A percentile compares a stretch with the other conserved stretches of the same genome.
phyloP scores from a whole-genome alignment of 2,888 invertebrate species.

The Pteria penguin region DNA sequence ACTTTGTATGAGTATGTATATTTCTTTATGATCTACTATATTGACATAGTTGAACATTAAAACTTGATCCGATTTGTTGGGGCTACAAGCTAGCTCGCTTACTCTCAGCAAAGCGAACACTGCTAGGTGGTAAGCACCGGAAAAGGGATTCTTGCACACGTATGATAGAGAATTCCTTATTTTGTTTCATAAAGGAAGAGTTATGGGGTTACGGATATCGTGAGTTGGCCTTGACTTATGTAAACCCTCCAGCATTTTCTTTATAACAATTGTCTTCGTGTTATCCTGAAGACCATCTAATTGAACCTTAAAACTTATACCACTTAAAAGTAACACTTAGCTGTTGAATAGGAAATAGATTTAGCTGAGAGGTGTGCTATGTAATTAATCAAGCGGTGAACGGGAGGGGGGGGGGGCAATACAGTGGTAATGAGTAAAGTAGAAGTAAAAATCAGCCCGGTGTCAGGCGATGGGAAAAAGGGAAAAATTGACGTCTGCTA shows the following conservation, averaged over 20 bases:
- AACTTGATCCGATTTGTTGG: background rate
- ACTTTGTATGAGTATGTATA: background rate
- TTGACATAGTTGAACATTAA: background rate
- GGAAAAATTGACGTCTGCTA: too few species aligned
- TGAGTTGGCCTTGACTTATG: background rate
- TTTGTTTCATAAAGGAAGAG: background rate
- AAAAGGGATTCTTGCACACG: background rate
- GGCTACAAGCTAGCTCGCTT: background rate
- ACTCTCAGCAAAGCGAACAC: background rate
- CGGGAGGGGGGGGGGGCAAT: background rate
- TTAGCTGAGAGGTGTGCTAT: background rate
- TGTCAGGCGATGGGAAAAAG: too few species aligned
- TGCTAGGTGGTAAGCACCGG: background rate
- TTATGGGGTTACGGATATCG: background rate
- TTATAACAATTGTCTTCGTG: slow-evolving; percentile 3
- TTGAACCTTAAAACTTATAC: background rate
- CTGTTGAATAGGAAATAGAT: background rate
- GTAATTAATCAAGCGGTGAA: background rate
- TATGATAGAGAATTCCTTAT: background rate
- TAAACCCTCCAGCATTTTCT: slow-evolving; percentile 6
- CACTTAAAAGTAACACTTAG: background rate
- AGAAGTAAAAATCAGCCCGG: too few species aligned
- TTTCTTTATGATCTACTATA: background rate
- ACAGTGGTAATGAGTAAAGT: background rate
- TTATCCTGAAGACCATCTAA: background rate